Evolutionary conservation across 2,797 vertebrate species (phyloP).

Genomic region (Ceryle rudis): DNA sequence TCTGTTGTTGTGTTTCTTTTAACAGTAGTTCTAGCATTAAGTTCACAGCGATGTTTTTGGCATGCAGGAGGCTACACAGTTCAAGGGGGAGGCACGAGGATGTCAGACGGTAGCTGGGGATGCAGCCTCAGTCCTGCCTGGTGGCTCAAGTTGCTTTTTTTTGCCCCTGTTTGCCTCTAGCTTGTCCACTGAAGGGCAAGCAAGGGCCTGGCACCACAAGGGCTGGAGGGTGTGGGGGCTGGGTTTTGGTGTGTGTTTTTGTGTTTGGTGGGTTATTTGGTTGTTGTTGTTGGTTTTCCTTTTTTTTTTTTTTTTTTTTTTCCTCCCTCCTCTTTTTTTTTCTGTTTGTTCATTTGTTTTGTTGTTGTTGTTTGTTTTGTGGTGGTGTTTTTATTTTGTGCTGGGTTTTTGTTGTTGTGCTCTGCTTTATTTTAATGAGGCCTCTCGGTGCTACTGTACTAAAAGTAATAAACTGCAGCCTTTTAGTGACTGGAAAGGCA

Average conservation of each 20-base stretch:
- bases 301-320: not conserved
- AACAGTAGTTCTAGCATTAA: not conserved
- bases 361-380: too few species aligned
- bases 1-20: not conserved
- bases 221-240: not conserved
- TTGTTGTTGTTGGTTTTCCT: too few species aligned
- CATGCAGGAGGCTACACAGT: not conserved
- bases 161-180: not conserved
- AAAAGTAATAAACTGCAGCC: not conserved
- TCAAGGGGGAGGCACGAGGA: not conserved
- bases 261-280: too few species aligned
- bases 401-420: too few species aligned
- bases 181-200: not conserved
- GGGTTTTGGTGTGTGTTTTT: too few species aligned
- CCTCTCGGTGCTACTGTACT: not conserved
- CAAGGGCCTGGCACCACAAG: not conserved
- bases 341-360: not conserved
- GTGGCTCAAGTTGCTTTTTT: not conserved
- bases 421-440: not conserved
- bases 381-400: not conserved
- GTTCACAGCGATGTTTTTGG: not conserved
- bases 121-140: not conserved
- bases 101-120: accelerated
- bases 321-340: too few species aligned
- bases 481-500: not conserved